Conservation (phyloP, 2,888 invertebrate species). For the Cephalotes varians region DNA sequence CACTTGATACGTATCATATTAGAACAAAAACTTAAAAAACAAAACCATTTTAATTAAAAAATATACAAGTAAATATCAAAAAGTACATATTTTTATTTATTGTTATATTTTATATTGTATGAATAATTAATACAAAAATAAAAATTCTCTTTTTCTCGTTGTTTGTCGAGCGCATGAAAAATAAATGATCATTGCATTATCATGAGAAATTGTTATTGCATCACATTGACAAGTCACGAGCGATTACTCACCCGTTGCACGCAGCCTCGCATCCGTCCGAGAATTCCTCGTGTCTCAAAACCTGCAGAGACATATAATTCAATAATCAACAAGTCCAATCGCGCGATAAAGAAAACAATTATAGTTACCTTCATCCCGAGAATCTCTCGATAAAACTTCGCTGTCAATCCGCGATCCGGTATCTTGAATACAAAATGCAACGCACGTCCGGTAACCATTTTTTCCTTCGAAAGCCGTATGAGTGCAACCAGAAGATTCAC, state of each 20-base stretch:
- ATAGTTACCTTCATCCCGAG: constrained; percentile 96
- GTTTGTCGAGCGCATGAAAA: not conserved
- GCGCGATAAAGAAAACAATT: not conserved
- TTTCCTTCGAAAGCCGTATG: constrained; percentile 38
- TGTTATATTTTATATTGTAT: not conserved
- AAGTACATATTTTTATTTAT: not conserved
- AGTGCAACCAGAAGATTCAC: not conserved
- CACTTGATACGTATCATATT: not conserved
- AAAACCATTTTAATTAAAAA: not conserved
- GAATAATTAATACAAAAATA: not conserved
- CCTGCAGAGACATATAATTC: constrained; percentile 86
- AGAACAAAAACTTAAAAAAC: not conserved
- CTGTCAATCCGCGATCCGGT: constrained; percentile 94
- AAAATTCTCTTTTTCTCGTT: not conserved
- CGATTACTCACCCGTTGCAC: constrained; percentile 94
- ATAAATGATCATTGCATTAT: not conserved
- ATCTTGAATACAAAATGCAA: constrained; percentile 99
- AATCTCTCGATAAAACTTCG: constrained; percentile 95
- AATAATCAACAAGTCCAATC: not conserved
- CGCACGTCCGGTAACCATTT: constrained; percentile 91
- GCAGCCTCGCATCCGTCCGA: constrained; percentile 98
- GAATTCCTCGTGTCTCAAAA: constrained; percentile 98
- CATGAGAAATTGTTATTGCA: not conserved
- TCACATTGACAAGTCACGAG: constrained; percentile 35
- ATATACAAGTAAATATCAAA: not conserved